Evolutionary conservation across 2,888 invertebrate species (phyloP), one percentile per base, ranked within the genome.

Genomic region (Drosophila subsilvestris): DNA sequence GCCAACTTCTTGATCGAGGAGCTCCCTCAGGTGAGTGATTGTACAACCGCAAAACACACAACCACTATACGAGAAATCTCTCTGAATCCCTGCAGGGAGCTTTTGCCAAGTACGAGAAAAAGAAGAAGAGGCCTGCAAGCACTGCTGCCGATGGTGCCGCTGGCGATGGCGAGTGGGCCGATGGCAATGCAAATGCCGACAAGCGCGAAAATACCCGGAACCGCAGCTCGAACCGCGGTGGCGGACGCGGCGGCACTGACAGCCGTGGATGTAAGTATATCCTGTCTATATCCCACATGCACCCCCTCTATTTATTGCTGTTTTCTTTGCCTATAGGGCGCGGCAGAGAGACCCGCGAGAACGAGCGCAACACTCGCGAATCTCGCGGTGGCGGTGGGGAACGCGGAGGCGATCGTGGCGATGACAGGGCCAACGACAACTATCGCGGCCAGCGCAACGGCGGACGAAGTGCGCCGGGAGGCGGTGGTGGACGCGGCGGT

Each of bases 41-140:
- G 6, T 37, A 6, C 37, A 5, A 37, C 14, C 32, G 14, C 14
- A 27, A 27, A 8, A 8, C 4, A 10, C 32, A 12, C 32, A 14
- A 14, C 37, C 10, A 10, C 29, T 55, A 9, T 55, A 65, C 0
- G 43, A 25, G 17, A 0, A 12, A 12, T 5, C 12, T 14, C 32
- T 37, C 37, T 37, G 1, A 18, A 14, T 62, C 75, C 91, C 55
- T 27, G 1, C 92, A 96, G 95, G 95, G 96, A 87, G 96, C 97
- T 90, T 97, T 97, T 97, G 97, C 96, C 90, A 96, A 95, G 69
- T 94, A 94, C 62, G 96, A 96, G 77, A 97, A 97, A 93, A 97
- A 97, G 93, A 97, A 97, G 94, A 97, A 96, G 93, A 94, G 95
- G 88, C 95, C 95, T 65, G 93, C 95, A 37, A 93, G 94, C 79